Evolutionary conservation across 2,113 vertebrate genomes (phyloP).

Genomic region (Sclerurus mexicanus): DNA sequence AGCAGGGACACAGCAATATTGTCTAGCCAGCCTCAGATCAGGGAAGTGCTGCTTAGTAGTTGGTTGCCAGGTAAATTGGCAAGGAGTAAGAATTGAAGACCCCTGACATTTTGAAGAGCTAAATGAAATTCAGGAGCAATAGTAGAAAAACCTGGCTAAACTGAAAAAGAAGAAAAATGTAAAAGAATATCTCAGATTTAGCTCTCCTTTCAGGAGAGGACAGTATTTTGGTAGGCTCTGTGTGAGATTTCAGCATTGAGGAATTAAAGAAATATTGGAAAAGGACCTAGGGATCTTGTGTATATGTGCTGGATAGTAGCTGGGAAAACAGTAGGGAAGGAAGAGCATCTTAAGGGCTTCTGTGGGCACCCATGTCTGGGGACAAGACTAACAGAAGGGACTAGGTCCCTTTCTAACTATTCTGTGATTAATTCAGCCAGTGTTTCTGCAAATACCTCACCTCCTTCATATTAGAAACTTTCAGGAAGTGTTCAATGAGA

Average conservation of each 20-base stretch:
- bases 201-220: background rate
- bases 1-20: background rate
- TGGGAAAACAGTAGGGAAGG: background rate
- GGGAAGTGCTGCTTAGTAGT: background rate
- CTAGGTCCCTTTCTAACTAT: background rate
- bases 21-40: background rate
- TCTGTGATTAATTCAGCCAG: background rate
- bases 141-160: background rate
- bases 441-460: background rate
- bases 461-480: background rate
- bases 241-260: background rate
- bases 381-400: background rate
- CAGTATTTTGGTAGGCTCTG: background rate
- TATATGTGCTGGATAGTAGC: background rate
- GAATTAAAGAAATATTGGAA: background rate
- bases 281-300: background rate
- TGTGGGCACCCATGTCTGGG: background rate
- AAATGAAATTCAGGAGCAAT: background rate
- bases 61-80: background rate
- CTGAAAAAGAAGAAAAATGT: background rate
- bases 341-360: background rate
- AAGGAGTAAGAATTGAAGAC: background rate
- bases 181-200: background rate
- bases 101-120: background rate
- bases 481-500: background rate